phyloP scores from a whole-genome alignment of 1,140 invertebrate genomes.

The Cydia amplana region DNA sequence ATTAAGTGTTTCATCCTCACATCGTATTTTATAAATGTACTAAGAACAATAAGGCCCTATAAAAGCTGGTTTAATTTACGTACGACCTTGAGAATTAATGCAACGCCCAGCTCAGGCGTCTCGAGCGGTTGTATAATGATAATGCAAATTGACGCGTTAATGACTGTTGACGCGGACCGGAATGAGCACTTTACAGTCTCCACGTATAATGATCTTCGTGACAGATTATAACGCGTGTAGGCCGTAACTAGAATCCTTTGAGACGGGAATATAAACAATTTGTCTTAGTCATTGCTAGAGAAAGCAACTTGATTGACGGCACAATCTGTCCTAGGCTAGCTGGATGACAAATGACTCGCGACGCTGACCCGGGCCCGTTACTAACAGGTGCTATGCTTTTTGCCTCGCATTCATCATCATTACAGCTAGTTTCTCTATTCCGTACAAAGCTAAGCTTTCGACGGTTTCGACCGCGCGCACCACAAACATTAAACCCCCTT shows the following conservation, averaged over 20 bases:
- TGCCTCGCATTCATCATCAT: conserved; percentile 23
- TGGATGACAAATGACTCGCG: conserved; percentile 25
- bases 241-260: not conserved
- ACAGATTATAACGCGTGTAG: not conserved
- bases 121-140: conserved; percentile 26
- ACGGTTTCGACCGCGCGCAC: not conserved
- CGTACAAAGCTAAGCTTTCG: conserved; percentile 13
- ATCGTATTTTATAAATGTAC: not conserved
- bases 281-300: conserved; percentile 36
- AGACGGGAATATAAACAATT: conserved; percentile 19
- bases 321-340: conserved; percentile 43
- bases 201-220: not conserved
- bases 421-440: conserved; percentile 21
- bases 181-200: conserved; percentile 17
- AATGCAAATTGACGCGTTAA: conserved; percentile 28
- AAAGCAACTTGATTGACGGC: conserved; percentile 43
- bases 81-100: conserved; percentile 13
- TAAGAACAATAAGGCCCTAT: not conserved
- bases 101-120: not conserved
- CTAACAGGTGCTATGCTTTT: conserved; percentile 27
- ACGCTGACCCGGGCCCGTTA: conserved; percentile 22
- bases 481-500: conserved; percentile 6
- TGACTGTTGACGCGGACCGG: conserved; percentile 3
- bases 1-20: not conserved
- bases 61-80: not conserved